phyloP scores from a whole-genome alignment of 2,888 invertebrate genomes.

The Oxycera nigricornis region DNA sequence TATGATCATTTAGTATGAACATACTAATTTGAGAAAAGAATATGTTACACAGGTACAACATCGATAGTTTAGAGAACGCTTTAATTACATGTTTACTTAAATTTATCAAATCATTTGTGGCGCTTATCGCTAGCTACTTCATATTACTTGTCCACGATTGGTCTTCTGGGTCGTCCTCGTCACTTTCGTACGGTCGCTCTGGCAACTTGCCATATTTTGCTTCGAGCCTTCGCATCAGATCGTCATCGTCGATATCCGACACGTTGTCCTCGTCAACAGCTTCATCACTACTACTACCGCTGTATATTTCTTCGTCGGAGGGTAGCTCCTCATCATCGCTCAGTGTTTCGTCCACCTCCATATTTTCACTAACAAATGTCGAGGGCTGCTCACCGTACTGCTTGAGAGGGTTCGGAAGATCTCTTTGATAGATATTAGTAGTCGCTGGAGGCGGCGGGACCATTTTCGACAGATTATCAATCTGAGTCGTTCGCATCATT shows the following conservation, averaged over 20 bases:
- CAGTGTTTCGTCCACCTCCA: slow-evolving; percentile 58
- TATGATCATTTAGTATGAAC: too few species aligned
- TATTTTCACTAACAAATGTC: slow-evolving; percentile 52
- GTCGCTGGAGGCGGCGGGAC: neutral
- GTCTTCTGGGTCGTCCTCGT: slow-evolving; percentile 61
- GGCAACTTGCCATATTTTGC: slow-evolving; percentile 76
- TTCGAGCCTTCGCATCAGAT: slow-evolving; percentile 73
- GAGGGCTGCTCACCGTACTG: slow-evolving; percentile 48
- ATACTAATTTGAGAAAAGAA: too few species aligned
- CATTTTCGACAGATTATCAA: neutral
- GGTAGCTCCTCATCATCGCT: slow-evolving; percentile 59
- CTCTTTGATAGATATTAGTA: neutral
- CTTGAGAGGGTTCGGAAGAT: neutral
- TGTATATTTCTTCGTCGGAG: slow-evolving; percentile 50
- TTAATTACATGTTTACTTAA: neutral
- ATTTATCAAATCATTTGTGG: too few species aligned
- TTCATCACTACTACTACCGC: slow-evolving; percentile 46
- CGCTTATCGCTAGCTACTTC: neutral
- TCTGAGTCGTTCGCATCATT: neutral
- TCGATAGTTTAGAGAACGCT: too few species aligned
- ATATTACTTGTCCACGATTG: slow-evolving; percentile 61
- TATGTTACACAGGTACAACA: too few species aligned
- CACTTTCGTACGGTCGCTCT: slow-evolving; percentile 62
- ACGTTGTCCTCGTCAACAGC: slow-evolving; percentile 65
- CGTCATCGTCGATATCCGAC: slow-evolving; percentile 74